A percentile compares a stretch with the other conserved stretches of the same genome.
Conservation (phyloP, 2,888 invertebrate species). For the Lepidonotus clava region DNA sequence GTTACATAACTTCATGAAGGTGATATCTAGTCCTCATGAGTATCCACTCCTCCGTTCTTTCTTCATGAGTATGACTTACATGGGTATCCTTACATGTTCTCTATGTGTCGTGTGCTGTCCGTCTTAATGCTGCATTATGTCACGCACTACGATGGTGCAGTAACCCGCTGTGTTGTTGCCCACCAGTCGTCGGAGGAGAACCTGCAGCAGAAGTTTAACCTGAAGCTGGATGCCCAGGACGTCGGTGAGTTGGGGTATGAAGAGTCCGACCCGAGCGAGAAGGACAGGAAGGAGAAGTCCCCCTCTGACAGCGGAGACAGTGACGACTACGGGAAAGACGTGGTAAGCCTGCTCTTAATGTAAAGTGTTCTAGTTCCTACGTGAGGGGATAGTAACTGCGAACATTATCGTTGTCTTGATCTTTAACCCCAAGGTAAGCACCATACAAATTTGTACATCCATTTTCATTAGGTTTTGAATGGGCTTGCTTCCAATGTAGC, state of each 20-base stretch:
- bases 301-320: conserved; percentile 69
- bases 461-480: too few relatives aligned
- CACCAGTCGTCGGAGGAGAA: conserved; percentile 11
- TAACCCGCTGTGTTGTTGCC: too few relatives aligned
- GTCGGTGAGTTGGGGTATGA: conserved; percentile 74
- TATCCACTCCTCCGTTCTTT: too few relatives aligned
- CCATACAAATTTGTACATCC: neutral
- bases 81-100: too few relatives aligned
- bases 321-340: conserved; percentile 77
- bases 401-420: neutral
- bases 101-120: too few relatives aligned
- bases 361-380: neutral
- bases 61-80: too few relatives aligned
- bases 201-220: conserved; percentile 62
- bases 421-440: neutral
- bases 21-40: too few relatives aligned
- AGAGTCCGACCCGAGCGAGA: conserved; percentile 61
- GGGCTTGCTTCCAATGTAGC: too few relatives aligned
- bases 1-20: too few relatives aligned
- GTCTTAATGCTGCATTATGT: too few relatives aligned
- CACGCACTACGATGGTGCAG: too few relatives aligned
- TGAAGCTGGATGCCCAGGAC: conserved; percentile 68
- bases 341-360: conserved; percentile 73
- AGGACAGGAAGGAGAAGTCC: conserved; percentile 61
- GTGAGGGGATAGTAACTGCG: neutral